Base-by-base conservation (phyloP, 1,140 invertebrate species). In the Musca domestica region DNA sequence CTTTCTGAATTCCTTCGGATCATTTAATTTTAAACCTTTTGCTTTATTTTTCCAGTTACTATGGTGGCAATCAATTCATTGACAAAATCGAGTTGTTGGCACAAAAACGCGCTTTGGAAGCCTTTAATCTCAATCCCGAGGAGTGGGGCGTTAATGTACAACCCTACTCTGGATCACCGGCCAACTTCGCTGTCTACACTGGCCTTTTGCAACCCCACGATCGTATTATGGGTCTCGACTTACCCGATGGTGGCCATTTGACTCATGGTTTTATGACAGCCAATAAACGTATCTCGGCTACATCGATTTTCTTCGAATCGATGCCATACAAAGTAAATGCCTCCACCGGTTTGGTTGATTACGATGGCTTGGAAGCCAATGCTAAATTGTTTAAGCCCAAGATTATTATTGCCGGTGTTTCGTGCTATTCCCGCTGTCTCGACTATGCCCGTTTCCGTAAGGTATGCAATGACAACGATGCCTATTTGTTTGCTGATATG, bases 91-190 rank as follows among this genome's bases (percentile, higher is more conserved):
- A 99, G 84, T 74, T 88, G 6, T 81, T 99, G 19, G 92, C 93
- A 66, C 95, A 98, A 82, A 89, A 94, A 74, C 86, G 97, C 64
- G 89, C 93, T 15, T 83, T 98, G 23, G 88, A 95, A 80, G 89
- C 94, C 1, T 99, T 90, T 81, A 88, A 87, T 73, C 84, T 98
- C n/a, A 87, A 90, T 77, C 84, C 90, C 5, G 89, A 91, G 54
- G 83, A 95, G 83, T 99, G 98, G 98, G 96, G 96, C 51, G 95
- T 97, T 2, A 99, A 99, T 87, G 97, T 99, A 4, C 98, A 99
- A 80, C 93, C 96, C 1, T 94, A 97, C 76, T 98, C 95, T 30
- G 97, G 98, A 3, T 98, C 95, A 25, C 96, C 97, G 17, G 97
- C 96, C 3, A 99, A 99, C 83, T 92, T 99, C 84, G 96, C 96